Evolutionary conservation across 2,888 invertebrate genomes (phyloP), one percentile per base, ranked within the genome.

Genomic region (Brachyopa scutellaris): DNA sequence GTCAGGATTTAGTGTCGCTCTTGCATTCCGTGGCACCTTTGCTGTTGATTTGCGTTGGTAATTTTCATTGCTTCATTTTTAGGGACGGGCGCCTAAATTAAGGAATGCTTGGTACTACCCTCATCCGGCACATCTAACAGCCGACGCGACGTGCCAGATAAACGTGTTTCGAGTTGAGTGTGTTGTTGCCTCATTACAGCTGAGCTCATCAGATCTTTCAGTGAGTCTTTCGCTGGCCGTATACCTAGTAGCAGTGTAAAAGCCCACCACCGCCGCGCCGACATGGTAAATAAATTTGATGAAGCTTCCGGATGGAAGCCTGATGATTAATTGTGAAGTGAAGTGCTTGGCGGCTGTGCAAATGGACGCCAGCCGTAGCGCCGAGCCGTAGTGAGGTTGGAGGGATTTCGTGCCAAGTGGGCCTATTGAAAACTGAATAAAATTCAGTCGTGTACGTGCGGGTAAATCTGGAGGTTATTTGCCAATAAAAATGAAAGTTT

Each of bases 281-380:
- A 66, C 70, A 77, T 55, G 77, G 82, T 82, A 82, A 82, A 77
- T 82, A 82, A 72, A 82, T 82, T 82, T 82, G 66, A 82, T 77
- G 82, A 55, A 82, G 70, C 77, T 61, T 70, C 77, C 82, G 82
- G 77, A 26, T 82, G 82, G 59, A 66, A 66, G 66, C 38, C 77
- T 77, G 55, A 66, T 82, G 82, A 82, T 82, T 82, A 82, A 77
- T 77, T 82, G 82, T 72, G 82, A 82, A 77, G 53, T 77, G 72
- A n/a, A n/a, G n/a, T n/a, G 4, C 66, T 66, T 57, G 69, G 70
- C 45, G 47, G 64, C 38, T 57, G 51, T 62, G 55, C 66, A 36
- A 51, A 67, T 38, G 29, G 47, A n/a, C n/a, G n/a, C n/a, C n/a
- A n/a, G n/a, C n/a, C n/a, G 36, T 19, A 53, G 36, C 3, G 19